Evolutionary conservation across 2,797 vertebrate genomes (phyloP), one percentile per base, ranked within the genome.

Genomic region (Natrix natrix): DNA sequence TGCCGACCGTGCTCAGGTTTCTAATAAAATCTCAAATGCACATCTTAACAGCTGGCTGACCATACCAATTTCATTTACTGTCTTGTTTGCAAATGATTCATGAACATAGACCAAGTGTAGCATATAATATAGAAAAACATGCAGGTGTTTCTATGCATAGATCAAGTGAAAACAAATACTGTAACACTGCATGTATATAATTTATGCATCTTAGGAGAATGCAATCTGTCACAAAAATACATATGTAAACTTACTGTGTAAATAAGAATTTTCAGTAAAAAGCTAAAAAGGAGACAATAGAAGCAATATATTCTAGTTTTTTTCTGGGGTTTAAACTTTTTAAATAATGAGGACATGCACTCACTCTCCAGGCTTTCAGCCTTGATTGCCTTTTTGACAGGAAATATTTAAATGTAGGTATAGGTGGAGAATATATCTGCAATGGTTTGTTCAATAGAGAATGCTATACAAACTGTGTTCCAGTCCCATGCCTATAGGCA

Each of bases 1-100:
- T 87, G 78, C 90, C 89, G 92, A 88, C 95, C 86, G 12, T 93
- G 93, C 89, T 95, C 86, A 90, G 91, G 88, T 63, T 92, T 92
- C 56, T 56, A 86, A 92, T 26, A 90, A 86, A 92, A 87, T 22
- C 43, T 43, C 56, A 60, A 32, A 89, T 55, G 14, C 4, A 54
- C 66, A 63, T 86, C 60, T 86, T 57, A 86, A 55, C 88, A 90
- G 59, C n/a, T 87, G 59, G 59, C 22, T 90, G 88, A 87, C 54
- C 24, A 66, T 90, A 56, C 52, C 89, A 87, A n/a, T 60, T 59
- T 43, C 56, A 83, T 52, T 17, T 28, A 92, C 24, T 69, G 52
- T 55, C 55, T 57, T 90, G 78, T 83, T 83, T 83, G 48, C 59
- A 66, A 54, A 17, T 93, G 63, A 69, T 87, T 90, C 89, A 87